Percentiles rank a stretch among this genome's conserved stretches.
phyloP scores from a whole-genome alignment of 2,888 invertebrate species.

The Mycalesis mineus region DNA sequence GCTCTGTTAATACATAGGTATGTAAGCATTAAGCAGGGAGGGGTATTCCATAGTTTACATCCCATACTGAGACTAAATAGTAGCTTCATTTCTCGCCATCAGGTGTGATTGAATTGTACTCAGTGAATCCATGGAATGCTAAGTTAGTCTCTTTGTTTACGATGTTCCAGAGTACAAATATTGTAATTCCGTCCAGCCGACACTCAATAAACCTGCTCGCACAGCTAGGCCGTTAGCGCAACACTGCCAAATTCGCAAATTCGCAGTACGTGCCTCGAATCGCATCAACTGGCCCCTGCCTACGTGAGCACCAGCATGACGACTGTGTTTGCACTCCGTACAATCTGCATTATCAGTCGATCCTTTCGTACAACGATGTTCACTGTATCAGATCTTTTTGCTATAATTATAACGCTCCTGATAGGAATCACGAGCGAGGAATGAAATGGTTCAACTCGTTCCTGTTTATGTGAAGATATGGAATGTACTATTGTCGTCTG shows the following conservation, averaged over 20 bases:
- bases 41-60: too few species aligned
- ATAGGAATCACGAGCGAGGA: too few species aligned
- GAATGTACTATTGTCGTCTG: too few species aligned
- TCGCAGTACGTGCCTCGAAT: conserved; percentile 13
- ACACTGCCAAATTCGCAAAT: conserved; percentile 11
- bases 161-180: background rate
- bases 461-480: too few species aligned
- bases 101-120: too few species aligned
- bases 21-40: too few species aligned
- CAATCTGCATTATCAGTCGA: conserved; percentile 13
- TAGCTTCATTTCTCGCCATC: too few species aligned
- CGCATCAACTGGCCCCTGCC: background rate
- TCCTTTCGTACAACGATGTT: background rate
- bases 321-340: background rate
- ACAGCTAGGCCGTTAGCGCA: background rate
- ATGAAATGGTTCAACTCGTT: too few species aligned
- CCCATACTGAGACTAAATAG: too few species aligned
- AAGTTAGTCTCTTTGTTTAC: too few species aligned
- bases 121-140: too few species aligned
- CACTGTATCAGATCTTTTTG: background rate
- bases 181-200: background rate
- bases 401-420: background rate
- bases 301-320: conserved; percentile 19
- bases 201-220: background rate
- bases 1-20: too few species aligned